phyloP scores from a whole-genome alignment of 1,140 invertebrate species.

The Coelopa frigida region DNA sequence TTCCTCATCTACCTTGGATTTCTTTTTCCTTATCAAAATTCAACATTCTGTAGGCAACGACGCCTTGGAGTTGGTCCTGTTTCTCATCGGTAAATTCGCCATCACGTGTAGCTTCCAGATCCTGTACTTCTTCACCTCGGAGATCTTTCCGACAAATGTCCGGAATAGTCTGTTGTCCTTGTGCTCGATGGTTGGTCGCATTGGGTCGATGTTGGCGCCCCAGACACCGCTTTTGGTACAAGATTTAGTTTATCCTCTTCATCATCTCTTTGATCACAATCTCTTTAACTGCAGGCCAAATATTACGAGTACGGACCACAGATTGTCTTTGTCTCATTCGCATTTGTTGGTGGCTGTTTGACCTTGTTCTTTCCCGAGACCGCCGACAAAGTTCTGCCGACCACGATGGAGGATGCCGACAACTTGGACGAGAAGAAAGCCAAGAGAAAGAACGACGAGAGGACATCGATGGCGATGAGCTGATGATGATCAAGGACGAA shows the following conservation, averaged over 20 bases:
- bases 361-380: constrained; percentile 62
- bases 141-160: constrained; percentile 63
- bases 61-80: constrained; percentile 49
- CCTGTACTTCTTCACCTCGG: constrained; percentile 61
- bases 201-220: constrained; percentile 60
- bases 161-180: constrained; percentile 54
- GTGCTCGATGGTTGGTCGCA: constrained; percentile 61
- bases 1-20: no score
- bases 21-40: not conserved
- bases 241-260: not conserved
- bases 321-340: constrained; percentile 61
- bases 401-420: constrained; percentile 58
- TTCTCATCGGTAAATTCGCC: constrained; percentile 66
- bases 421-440: constrained; percentile 28
- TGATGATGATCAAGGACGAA: not conserved
- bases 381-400: constrained; percentile 53
- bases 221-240: constrained; percentile 53
- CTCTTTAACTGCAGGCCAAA: constrained; percentile 21
- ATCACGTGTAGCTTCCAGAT: constrained; percentile 64
- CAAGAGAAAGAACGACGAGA: not conserved
- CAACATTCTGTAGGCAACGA: constrained; percentile 26
- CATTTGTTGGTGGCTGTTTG: constrained; percentile 53
- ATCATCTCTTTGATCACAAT: not conserved
- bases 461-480: not conserved
- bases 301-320: constrained; percentile 54